phyloP scores from a whole-genome alignment of 2,797 vertebrate species.

The Eulemur mongoz region DNA sequence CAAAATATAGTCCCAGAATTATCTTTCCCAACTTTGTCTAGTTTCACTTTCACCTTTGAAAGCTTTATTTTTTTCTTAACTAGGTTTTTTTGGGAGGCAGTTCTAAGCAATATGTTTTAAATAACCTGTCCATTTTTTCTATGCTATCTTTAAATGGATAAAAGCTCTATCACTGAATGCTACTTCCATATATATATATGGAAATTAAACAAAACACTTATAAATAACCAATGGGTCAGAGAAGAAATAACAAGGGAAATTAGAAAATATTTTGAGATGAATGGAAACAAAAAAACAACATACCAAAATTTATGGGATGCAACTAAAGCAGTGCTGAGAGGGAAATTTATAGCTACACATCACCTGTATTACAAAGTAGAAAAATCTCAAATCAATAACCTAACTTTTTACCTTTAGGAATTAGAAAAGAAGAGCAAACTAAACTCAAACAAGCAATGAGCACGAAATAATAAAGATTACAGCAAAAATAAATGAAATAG shows the following conservation, averaged over 20 bases:
- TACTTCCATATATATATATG: not conserved
- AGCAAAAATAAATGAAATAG: not conserved
- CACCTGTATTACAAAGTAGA: not conserved
- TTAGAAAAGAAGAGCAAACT: not conserved
- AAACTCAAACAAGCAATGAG: not conserved
- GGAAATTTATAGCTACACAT: not conserved
- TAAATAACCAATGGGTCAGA: not conserved
- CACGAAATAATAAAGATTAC: not conserved
- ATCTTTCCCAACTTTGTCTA: not conserved
- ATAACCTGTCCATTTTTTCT: not conserved
- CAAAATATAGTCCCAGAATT: not conserved
- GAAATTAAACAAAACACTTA: not conserved
- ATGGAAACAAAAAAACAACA: constrained; percentile 3
- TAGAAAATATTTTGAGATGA: not conserved
- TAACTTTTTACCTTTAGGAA: not conserved
- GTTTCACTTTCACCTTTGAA: not conserved
- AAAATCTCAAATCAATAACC: not conserved
- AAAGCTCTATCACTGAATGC: not conserved
- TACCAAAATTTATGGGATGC: not conserved
- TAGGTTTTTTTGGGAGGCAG: not conserved
- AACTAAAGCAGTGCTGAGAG: not conserved
- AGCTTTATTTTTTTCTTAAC: not conserved
- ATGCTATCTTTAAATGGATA: not conserved
- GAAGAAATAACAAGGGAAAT: not conserved
- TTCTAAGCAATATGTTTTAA: not conserved